Evolutionary conservation across 2,888 invertebrate species (phyloP).

Genomic region (Anagyrus pseudococci): DNA sequence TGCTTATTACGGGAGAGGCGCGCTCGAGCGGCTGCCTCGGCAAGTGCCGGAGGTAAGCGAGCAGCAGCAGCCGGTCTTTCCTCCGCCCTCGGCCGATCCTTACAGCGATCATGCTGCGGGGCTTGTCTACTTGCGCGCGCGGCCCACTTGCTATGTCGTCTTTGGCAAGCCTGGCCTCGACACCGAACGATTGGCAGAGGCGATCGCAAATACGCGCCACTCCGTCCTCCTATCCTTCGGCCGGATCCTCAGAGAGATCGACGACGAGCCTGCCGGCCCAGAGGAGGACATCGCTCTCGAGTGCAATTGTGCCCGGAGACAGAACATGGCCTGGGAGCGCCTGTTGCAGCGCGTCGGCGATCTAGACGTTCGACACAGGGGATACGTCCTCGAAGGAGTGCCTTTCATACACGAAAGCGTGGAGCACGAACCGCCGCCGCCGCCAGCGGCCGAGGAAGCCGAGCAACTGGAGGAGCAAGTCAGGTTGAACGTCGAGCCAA

Average conservation of each 20-base stretch:
- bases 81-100: slow-evolving; percentile 48
- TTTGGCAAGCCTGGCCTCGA: slow-evolving; percentile 69
- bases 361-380: slow-evolving; percentile 66
- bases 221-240: slow-evolving; percentile 62
- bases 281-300: neutral
- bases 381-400: slow-evolving; percentile 72
- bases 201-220: slow-evolving; percentile 66
- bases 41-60: slow-evolving; percentile 47
- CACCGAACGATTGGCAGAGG: slow-evolving; percentile 65
- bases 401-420: slow-evolving; percentile 60
- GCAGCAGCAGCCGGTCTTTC: slow-evolving; percentile 36
- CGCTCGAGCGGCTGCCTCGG: no score
- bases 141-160: slow-evolving; percentile 68
- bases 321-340: slow-evolving; percentile 64
- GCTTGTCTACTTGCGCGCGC: slow-evolving; percentile 62
- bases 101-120: slow-evolving; percentile 67
- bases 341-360: slow-evolving; percentile 65
- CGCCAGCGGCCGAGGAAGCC: no score
- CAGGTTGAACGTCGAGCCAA: no score
- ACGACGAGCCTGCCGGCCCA: no score
- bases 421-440: no score
- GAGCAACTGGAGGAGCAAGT: neutral
- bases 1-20: slow-evolving; percentile 59
- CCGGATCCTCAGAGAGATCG: slow-evolving; percentile 8
- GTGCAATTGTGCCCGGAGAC: slow-evolving; percentile 12